Conservation (phyloP, 2,113 vertebrate species). For the Tautogolabrus adspersus region DNA sequence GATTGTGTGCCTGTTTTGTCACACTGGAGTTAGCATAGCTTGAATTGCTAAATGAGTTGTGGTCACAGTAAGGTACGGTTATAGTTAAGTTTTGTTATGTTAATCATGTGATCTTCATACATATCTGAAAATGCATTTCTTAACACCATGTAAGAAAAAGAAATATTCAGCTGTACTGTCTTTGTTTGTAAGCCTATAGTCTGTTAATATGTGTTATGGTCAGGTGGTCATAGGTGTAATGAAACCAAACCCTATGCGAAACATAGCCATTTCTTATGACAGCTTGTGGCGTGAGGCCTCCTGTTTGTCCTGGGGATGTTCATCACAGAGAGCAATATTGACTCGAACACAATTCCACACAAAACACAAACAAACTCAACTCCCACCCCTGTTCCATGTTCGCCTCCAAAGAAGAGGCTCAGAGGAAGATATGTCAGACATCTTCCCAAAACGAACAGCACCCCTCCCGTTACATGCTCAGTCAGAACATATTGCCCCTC, state of each 20-base stretch:
- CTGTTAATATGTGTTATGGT: neutral
- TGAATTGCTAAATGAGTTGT: neutral
- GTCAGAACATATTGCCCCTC: constrained; percentile 61
- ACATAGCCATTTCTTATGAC: constrained; percentile 14
- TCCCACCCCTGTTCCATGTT: neutral
- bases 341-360: neutral
- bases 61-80: neutral
- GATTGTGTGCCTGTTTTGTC: constrained; percentile 17
- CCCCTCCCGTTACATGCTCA: constrained; percentile 58
- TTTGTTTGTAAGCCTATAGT: neutral
- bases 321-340: constrained; percentile 15
- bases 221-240: constrained; percentile 4
- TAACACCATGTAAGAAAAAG: neutral
- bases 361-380: constrained; percentile 17
- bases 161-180: neutral
- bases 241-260: constrained; percentile 12
- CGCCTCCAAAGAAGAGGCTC: constrained; percentile 47
- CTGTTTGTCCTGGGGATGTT: constrained; percentile 4
- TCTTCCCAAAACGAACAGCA: constrained; percentile 59
- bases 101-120: neutral
- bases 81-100: constrained; percentile 2
- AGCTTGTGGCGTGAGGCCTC: constrained; percentile 15
- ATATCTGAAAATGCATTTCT: constrained; percentile 6
- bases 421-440: constrained; percentile 40
- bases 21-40: neutral